Base-by-base conservation (phyloP, 2,888 invertebrate genomes). In the Phyllotreta cruciferae region DNA sequence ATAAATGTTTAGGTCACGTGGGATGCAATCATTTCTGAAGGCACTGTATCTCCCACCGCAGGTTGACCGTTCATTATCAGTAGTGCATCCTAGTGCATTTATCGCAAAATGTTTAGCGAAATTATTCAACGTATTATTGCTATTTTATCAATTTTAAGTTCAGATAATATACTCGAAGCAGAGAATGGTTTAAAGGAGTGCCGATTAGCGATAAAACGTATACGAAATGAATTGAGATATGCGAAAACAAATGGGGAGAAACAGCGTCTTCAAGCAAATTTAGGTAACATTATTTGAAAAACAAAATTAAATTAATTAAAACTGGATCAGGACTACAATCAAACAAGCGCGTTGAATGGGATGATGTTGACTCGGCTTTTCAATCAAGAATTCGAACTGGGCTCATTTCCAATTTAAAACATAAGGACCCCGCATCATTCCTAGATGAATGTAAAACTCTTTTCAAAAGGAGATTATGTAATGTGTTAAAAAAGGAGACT, bases 401-500 rank as follows among this genome's bases (percentile, higher is more conserved):
- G 0, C 38, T 57, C 5, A 50, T 66, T 34, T 49, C 56, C 6
- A 62, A 64, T 13, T 35, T 61, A n/a, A 56, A 58, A 39, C 70
- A 71, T 42, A 68, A 68, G 39, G 68, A 71, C 45, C 57, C 64
- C 7, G 7, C 9, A 4, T n/a, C 56, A 24, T 68, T 71, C 50
- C 52, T 71, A n/a, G 41, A 42, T 6, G 70, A 68, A 53, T 57
- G 63, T 7, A 41, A 34, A 13, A 38, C 42, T 8, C 13, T 68
- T 8, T 69, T 66, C 36, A 39, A 50, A 41, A 45, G 60, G 7
- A 63, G 64, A 5, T 60, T 70, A 4, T 55, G 66, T n/a, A 66
- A 63, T 24, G 55, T 24, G 1, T 47, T 67, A 6, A 66, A 69
- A 9, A 67, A 65, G 42, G 58, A 64, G 42, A 56, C 41, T 9